Base-by-base conservation (phyloP, 1,140 invertebrate genomes). In the Ceratoteleas bidentatus region DNA sequence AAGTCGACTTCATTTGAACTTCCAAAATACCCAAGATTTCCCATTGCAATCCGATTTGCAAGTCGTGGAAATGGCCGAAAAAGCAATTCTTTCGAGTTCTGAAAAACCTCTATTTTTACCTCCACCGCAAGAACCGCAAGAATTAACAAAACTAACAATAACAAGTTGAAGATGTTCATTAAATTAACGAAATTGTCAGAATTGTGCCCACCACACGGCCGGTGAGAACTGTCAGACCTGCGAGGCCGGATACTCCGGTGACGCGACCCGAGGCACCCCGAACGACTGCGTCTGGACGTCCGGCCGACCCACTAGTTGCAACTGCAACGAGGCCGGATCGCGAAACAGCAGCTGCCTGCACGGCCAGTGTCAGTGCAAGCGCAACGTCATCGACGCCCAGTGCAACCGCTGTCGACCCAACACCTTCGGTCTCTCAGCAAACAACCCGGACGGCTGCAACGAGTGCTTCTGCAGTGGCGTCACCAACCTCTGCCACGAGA, bases 401-500 rank as follows among this genome's bases (percentile, higher is more conserved):
- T 99, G 98, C 88, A 94, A 97, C 85, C 91, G 93, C 10, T 99
- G 98, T 88, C 93, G 95, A 34, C 90, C 92, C 9, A 96, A 97
- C 1, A 97, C 95, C 5, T 99, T 97, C 87, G 96, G 97, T 58
- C 91, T 99, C 0, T 94, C 95, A 8, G 86, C 85, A 0, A 86
- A 91, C 11, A 96, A 98, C 89, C 93, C 94, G 6, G 92, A 95
- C 47, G 98, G 98, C 4, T 99, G 98, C 89, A 93, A 94, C 47
- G 91, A 95, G 52, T 99, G 98, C 90, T 99, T 96, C 91, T 99
- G 98, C 90, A 98, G 97, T 72, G 97, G 97, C 6, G 94, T 97
- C 8, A 94, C 95, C 0, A 92, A 92, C 11, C 91, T 95, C 10
- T 99, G 98, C 88, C 93, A 93, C 87, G 91, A 95, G 61, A 93